Evolutionary conservation across 2,797 vertebrate species (phyloP), one percentile per base, ranked within the genome.

Genomic region (Lagodon rhomboides): DNA sequence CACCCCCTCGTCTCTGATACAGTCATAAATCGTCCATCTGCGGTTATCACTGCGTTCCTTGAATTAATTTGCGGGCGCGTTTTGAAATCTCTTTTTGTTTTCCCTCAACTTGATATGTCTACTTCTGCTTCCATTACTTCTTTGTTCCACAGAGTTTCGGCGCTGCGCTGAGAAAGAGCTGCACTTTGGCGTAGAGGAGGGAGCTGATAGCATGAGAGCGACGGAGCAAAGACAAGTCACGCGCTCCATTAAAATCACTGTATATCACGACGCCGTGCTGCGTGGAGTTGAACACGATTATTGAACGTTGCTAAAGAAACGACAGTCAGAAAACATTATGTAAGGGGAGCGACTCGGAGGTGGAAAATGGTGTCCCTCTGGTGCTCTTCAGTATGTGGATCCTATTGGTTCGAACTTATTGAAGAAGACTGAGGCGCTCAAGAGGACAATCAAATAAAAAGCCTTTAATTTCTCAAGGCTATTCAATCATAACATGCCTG

Each of bases 31-130:
- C 12, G 20, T 66, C 60, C 20, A 6, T 81, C 65, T 82, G 49
- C 46, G 66, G 61, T 17, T 4, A 66, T 77, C 49, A 62, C 38
- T 25, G 3, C 20, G 8, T 79, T 79, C 69, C 69, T 55, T 6
- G 53, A 47, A 9, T 80, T 76, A 23, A 69, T 72, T 78, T 75
- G 77, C 60, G 68, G 64, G 68, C 17, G 59, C 11, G 10, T 70
- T 79, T 46, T 72, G 70, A n/a, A 72, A 85, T 63, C 69, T 44
- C 30, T 62, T 68, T 60, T 62, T 80, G 34, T 73, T 73, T 67
- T 62, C n/a, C 38, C 18, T 41, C 12, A 34, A 1, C 13, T 72
- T 41, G 25, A 23, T 77, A 67, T 60, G 38, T 71, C 61, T 61
- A 3, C 51, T 54, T 66, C 18, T 49, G 8, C 76, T 54, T 69